Percentiles rank a stretch among this genome's conserved stretches.
Conservation (phyloP, 1,140 invertebrate species). For the Caerostris darwini region DNA sequence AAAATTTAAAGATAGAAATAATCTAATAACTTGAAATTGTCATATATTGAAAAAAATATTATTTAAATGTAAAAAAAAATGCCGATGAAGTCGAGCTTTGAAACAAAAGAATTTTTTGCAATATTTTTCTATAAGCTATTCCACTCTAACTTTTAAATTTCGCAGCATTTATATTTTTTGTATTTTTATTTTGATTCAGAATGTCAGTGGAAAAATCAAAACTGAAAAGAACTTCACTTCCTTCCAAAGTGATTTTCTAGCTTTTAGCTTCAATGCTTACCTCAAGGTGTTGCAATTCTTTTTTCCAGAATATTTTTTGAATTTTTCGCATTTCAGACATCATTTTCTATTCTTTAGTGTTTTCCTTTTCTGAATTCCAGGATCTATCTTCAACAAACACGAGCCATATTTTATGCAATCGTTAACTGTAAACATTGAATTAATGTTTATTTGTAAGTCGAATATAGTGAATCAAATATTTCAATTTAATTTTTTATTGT, state of each 20-base stretch:
- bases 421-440: no score
- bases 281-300: background rate
- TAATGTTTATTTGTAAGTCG: no score
- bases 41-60: no score
- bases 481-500: no score
- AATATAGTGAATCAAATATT: no score
- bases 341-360: background rate
- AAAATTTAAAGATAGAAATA: no score
- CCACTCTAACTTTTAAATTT: background rate
- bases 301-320: background rate
- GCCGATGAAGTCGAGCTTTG: background rate
- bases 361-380: no score
- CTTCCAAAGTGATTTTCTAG: background rate
- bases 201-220: background rate
- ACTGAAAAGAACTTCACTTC: background rate
- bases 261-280: background rate
- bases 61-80: no score
- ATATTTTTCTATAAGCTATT: background rate
- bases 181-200: background rate
- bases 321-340: background rate
- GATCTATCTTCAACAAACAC: no score
- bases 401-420: no score
- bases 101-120: background rate
- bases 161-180: background rate
- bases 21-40: no score